Percentiles rank a stretch among this genome's conserved stretches.
These are phyloP conservation scores for Progne subis DNA, from an alignment of 2,113 vertebrate species.

Conservation along the genomic window DNA sequence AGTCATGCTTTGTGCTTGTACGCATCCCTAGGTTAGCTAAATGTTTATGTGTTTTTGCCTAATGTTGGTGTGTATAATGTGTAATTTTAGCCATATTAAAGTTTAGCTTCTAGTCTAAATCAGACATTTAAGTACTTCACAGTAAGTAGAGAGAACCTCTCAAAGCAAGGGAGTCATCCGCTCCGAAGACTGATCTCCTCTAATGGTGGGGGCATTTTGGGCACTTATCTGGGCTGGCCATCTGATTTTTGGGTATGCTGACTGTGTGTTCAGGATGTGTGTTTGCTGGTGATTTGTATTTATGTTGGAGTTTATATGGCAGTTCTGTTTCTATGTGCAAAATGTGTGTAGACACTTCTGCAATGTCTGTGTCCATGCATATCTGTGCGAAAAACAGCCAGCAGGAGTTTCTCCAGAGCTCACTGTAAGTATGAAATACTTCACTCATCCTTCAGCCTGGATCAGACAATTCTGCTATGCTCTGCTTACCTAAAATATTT, in stretches of 20 bases:
- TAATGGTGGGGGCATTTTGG: not conserved
- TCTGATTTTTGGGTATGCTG: not conserved
- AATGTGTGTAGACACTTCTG: not conserved
- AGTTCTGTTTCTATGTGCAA: not conserved
- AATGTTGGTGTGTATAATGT: not conserved
- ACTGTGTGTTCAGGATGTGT: not conserved
- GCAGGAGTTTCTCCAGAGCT: not conserved
- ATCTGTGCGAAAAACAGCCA: not conserved
- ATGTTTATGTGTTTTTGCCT: not conserved
- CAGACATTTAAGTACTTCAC: not conserved
- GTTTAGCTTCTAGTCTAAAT: not conserved
- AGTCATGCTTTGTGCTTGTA: not conserved
- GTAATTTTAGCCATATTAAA: not conserved
- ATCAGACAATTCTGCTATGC: not conserved
- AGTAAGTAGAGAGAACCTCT: not conserved
- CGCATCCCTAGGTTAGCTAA: not conserved
- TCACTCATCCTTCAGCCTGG: not conserved
- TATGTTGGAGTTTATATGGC: not conserved
- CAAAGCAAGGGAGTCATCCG: not conserved
- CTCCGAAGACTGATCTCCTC: not conserved
- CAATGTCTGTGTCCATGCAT: not conserved
- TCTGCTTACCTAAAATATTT: not conserved
- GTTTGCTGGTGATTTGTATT: not conserved
- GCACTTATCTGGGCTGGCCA: not conserved
- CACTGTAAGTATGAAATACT: not conserved